Base-by-base conservation (phyloP, 2,113 vertebrate genomes). In the Chloroceryle aenea region DNA sequence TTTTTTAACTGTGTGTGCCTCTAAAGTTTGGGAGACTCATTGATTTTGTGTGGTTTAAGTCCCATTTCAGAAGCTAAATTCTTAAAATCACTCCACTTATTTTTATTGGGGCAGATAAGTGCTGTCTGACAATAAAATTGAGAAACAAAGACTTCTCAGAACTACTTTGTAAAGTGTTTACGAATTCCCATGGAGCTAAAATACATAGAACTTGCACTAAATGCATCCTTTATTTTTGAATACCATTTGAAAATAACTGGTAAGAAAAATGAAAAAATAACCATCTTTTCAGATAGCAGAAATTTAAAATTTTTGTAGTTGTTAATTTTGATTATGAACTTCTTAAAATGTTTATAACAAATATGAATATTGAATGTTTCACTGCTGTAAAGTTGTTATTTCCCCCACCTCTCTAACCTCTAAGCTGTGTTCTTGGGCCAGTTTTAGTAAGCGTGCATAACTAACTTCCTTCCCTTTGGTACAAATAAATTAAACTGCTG, bases 151-250 rank as follows among this genome's bases (percentile, higher is more conserved):
- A 52, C 22, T 93, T 95, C 78, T 89, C 55, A 61, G 61, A 94
- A 83, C 42, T 82, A 85, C 73, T 95, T 69, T 95, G 22, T 62
- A 85, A 94, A 91, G 66, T 95, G 74, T 77, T 93, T 91, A 89
- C 80, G 77, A 95, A 86, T 50, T 94, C 45, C 16, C 40, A 73
- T 79, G 89, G 29, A 86, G 90, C 68, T 94, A 58, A 96, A 95
- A 90, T 38, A 27, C 52, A 48, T 63, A 85, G 56, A 91, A 94
- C 50, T 94, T 92, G 14, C 56, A 92, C 48, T 91, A 86, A 93
- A 93, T 94, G 6, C 26, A 79, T 92, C 53, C 77, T 93, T 96
- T 97, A 86, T 86, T 97, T 96, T 80, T 52, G 20, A 95, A 90
- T 93, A 53, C 6, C 6, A 30, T 32, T 79, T 82, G 43, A 36